phyloP scores from a whole-genome alignment of 1,140 invertebrate species.

The Chlorops oryzae region DNA sequence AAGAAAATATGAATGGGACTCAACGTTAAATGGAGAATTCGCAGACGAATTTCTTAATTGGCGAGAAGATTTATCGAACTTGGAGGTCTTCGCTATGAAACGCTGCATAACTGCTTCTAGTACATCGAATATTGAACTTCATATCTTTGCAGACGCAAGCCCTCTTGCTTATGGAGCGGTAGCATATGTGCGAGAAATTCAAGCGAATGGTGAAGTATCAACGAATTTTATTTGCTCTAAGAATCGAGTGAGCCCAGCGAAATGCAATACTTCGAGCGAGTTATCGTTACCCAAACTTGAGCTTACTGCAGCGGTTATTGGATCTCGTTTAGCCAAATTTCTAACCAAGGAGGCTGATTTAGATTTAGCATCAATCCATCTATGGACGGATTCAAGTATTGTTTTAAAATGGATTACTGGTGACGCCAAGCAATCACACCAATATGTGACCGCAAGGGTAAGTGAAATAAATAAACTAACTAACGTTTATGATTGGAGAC shows the following conservation, averaged over 20 bases:
- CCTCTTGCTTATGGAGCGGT: neutral
- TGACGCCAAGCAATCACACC: conserved; percentile 13
- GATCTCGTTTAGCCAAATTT: conserved; percentile 15
- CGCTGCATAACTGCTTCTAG: neutral
- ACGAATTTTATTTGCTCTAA: conserved; percentile 36
- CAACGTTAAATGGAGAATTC: too few relatives aligned
- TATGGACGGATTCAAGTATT: conserved; percentile 10
- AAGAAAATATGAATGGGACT: conserved; percentile 34
- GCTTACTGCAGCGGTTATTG: conserved; percentile 30
- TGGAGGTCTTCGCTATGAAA: too few relatives aligned
- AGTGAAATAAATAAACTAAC: conserved; percentile 20
- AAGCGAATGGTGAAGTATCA: conserved; percentile 13
- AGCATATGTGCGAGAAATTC: conserved; percentile 14
- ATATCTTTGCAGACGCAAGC: conserved; percentile 3
- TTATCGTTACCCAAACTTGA: conserved; percentile 36
- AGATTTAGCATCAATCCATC: neutral
- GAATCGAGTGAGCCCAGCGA: conserved; percentile 40
- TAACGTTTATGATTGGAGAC: conserved; percentile 19
- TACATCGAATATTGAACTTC: conserved; percentile 5
- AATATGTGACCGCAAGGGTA: conserved; percentile 28
- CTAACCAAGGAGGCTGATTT: neutral
- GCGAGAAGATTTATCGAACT: too few relatives aligned
- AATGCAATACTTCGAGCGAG: conserved; percentile 20
- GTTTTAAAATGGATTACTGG: conserved; percentile 3
- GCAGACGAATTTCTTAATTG: too few relatives aligned